Base-by-base conservation (phyloP, 2,113 vertebrate species). In the Vulpes lagopus region DNA sequence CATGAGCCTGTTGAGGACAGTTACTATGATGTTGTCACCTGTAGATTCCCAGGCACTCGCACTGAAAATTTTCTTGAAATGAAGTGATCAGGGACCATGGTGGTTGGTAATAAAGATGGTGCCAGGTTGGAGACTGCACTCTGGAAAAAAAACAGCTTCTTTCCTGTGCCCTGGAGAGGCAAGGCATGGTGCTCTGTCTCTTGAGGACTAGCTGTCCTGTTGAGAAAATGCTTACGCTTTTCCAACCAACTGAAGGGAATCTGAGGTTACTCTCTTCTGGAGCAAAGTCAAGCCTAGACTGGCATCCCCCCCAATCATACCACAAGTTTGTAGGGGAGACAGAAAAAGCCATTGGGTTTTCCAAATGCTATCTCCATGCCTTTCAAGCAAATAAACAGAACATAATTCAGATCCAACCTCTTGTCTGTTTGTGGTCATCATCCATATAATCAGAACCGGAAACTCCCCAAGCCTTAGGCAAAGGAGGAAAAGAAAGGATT, bases 211-310 rank as follows among this genome's bases (percentile, higher is more conserved):
- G 60, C 53, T 95, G 38, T 94, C 98, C 93, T 78, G 9, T 11
- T 94, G 95, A 84, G 95, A 57, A 78, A n/a, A 25, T 98, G 93
- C 98, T 98, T 98, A 83, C 94, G 89, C 98, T 98, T 97, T 96
- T 98, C 87, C 82, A 93, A 49, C 97, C 97, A 11, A 25, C 92
- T 32, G 89, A 89, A 96, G 97, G 98, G 91, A 98, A 98, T 98
- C 97, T 98, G 98, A 98, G 98, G 98, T 98, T 98, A 97, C 93
- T 97, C 86, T 98, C 97, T 94, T 95, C 96, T 98, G 98, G 98
- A 99, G 97, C 96, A 96, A 98, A 98, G 97, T 98, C 98, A 98
- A 98, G 94, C 76, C 78, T 98, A 94, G 96, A 98, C 98, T 98
- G 98, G 98, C 98, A 98, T 98, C 98, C 97, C 98, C 98, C 98